Conservation (phyloP, 2,797 vertebrate genomes). For the Channa striata region DNA sequence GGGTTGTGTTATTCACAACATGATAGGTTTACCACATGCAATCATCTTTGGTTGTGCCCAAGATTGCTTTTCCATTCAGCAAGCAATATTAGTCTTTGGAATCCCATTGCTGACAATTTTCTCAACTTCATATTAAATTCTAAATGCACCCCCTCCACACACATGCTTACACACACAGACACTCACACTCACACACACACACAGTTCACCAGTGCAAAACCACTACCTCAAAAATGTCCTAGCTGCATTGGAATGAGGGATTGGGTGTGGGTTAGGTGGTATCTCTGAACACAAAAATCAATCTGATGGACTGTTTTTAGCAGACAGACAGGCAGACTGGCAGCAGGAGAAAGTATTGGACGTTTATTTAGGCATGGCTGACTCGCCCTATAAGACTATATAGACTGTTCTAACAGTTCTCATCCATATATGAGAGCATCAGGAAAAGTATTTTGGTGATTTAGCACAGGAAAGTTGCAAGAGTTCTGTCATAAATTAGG, state of each 20-base stretch:
- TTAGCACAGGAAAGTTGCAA: conserved; percentile 65
- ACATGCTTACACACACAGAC: conserved; percentile 23
- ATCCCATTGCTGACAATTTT: conserved; percentile 69
- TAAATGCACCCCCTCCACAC: conserved; percentile 43
- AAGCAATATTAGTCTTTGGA: conserved; percentile 69
- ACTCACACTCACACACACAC: conserved; percentile 26
- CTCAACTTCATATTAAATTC: conserved; percentile 71
- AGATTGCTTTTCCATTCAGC: conserved; percentile 75
- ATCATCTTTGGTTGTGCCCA: conserved; percentile 53
- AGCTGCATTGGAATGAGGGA: conserved; percentile 60
- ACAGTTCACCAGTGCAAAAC: conserved; percentile 70
- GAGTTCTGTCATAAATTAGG: conserved; percentile 64
- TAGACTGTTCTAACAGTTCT: conserved; percentile 28
- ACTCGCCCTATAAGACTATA: not conserved
- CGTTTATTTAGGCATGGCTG: conserved; percentile 34
- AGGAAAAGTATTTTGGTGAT: conserved; percentile 50
- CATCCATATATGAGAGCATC: conserved; percentile 26
- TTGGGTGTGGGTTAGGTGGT: conserved; percentile 65
- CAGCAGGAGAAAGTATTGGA: conserved; percentile 53
- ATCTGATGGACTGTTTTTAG: conserved; percentile 52
- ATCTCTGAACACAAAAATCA: conserved; percentile 60
- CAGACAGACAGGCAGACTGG: conserved; percentile 31
- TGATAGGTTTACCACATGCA: conserved; percentile 62
- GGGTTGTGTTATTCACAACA: conserved; percentile 35
- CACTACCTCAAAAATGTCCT: conserved; percentile 73